Evolutionary conservation across 2,113 vertebrate genomes (phyloP).

Genomic region (Epinephelus fuscoguttatus): DNA sequence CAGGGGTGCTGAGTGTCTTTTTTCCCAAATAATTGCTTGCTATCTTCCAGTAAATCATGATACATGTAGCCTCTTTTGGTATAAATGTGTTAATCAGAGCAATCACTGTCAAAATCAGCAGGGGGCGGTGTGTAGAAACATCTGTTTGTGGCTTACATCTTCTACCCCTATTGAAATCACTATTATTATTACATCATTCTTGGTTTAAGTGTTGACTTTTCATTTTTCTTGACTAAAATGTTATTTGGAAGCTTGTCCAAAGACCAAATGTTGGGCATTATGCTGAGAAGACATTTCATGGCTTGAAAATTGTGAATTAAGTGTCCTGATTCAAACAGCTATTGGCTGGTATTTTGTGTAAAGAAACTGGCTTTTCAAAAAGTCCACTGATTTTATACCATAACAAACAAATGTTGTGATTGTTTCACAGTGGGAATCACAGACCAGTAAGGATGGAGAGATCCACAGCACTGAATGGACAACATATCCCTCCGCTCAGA

Average conservation of each 20-base stretch:
- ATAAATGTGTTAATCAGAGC: too few relatives aligned
- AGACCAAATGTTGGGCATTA: not conserved
- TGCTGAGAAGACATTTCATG: not conserved
- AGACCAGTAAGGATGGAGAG: conserved; percentile 11
- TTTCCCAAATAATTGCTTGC: too few relatives aligned
- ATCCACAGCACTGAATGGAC: conserved; percentile 43
- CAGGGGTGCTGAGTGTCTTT: too few relatives aligned
- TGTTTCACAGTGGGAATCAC: conserved; percentile 41
- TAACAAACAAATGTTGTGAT: not conserved
- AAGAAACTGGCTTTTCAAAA: too few relatives aligned
- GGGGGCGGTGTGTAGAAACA: too few relatives aligned
- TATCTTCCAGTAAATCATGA: too few relatives aligned
- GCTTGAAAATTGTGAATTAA: not conserved
- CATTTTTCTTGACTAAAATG: not conserved
- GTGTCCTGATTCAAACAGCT: too few relatives aligned
- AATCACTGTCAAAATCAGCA: too few relatives aligned
- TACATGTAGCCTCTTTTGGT: too few relatives aligned
- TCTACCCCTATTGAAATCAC: too few relatives aligned
- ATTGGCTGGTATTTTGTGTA: too few relatives aligned
- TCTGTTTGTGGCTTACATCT: too few relatives aligned
- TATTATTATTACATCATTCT: not conserved
- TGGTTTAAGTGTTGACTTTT: not conserved
- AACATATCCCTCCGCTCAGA: conserved; percentile 59
- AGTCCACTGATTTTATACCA: not conserved
- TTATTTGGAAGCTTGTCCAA: not conserved